Conservation (phyloP, 2,888 invertebrate species). For the Vannuccia rotundouncinata region DNA sequence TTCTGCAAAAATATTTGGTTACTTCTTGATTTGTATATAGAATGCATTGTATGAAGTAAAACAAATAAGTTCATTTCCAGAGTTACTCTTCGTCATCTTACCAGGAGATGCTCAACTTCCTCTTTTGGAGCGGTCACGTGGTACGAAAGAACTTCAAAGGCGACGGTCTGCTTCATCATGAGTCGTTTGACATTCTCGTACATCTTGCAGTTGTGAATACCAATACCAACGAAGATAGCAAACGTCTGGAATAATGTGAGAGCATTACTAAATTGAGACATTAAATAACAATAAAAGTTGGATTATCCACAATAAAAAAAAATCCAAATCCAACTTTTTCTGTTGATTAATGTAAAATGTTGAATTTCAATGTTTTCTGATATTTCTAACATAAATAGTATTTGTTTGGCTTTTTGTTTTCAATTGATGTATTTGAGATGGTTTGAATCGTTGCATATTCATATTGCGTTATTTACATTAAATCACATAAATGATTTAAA, state of each 20-base stretch:
- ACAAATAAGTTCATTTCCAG: not conserved
- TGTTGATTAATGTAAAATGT: too few species aligned
- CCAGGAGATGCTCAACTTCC: constrained; percentile 69
- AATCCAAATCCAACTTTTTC: too few species aligned
- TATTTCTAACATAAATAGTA: too few species aligned
- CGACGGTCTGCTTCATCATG: constrained; percentile 94
- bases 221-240: constrained; percentile 88
- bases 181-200: constrained; percentile 89
- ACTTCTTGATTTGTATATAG: not conserved
- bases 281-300: too few species aligned
- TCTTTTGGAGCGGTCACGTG: constrained; percentile 85
- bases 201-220: constrained; percentile 94
- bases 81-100: constrained; percentile 41
- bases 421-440: too few species aligned
- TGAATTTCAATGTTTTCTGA: too few species aligned
- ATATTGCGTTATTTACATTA: too few species aligned
- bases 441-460: too few species aligned
- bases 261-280: too few species aligned
- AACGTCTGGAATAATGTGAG: constrained; percentile 70
- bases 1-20: not conserved
- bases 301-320: too few species aligned
- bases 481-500: too few species aligned
- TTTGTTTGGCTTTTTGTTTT: too few species aligned
- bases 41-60: not conserved
- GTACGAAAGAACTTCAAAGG: constrained; percentile 86